These are phyloP conservation scores for Epinotia ramella DNA, from an alignment of 2,888 invertebrate species.

Conservation along the genomic window DNA sequence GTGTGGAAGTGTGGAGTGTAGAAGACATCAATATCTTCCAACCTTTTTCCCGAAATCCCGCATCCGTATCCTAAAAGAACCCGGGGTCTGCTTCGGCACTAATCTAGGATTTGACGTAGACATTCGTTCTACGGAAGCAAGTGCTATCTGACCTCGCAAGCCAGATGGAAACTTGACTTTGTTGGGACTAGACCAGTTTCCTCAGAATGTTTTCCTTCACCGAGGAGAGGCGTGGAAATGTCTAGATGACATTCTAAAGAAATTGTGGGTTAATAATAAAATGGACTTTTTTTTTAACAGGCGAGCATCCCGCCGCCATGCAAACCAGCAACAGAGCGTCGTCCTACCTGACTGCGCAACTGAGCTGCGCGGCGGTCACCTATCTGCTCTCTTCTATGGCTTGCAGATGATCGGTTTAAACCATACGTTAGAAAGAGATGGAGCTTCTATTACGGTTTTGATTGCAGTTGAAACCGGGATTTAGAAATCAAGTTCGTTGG, in stretches of 20 bases:
- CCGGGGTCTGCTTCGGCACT: no score
- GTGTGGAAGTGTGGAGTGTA: no score
- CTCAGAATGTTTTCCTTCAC: no score
- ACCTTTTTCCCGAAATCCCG: no score
- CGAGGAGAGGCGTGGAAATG: not conserved
- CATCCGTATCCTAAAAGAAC: no score
- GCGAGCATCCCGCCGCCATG: slow-evolving; percentile 95
- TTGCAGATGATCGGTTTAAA: slow-evolving; percentile 79
- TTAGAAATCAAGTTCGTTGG: not conserved
- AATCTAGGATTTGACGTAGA: no score
- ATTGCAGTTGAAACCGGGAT: not conserved
- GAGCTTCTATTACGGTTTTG: slow-evolving; percentile 22
- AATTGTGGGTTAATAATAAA: not conserved
- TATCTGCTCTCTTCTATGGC: slow-evolving; percentile 76
- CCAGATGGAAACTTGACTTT: no score
- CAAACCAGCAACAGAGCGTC: slow-evolving; percentile 88
- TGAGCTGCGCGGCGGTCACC: slow-evolving; percentile 76
- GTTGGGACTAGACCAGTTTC: no score
- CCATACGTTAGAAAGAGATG: slow-evolving; percentile 21
- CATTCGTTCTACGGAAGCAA: no score
- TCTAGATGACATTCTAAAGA: not conserved
- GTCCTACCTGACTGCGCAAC: slow-evolving; percentile 79
- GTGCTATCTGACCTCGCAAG: no score
- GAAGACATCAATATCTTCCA: no score
- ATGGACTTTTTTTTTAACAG: slow-evolving; percentile 72